These are phyloP conservation scores for Poecilia latipinna DNA, from an alignment of 2,113 vertebrate species.

Conservation along the genomic window DNA sequence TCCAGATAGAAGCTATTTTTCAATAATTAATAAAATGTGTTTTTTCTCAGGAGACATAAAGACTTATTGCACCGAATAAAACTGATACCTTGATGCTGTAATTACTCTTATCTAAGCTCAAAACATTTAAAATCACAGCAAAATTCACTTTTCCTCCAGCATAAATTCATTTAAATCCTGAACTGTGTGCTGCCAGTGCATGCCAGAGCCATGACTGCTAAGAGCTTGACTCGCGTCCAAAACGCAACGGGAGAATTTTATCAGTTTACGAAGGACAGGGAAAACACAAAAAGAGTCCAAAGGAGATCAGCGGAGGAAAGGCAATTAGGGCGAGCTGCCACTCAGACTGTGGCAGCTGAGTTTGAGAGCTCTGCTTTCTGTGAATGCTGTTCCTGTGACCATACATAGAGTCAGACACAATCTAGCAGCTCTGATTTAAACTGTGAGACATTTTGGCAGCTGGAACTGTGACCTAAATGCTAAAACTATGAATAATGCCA, in stretches of 20 bases:
- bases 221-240: constrained; percentile 60
- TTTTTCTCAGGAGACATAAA: neutral
- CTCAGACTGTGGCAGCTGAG: constrained; percentile 63
- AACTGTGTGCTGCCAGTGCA: constrained; percentile 39
- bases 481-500: constrained; percentile 66
- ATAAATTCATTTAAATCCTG: constrained; percentile 5
- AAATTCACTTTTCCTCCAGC: constrained; percentile 29
- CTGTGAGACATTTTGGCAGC: constrained; percentile 72
- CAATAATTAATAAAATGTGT: neutral
- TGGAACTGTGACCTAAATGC: constrained; percentile 68
- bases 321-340: constrained; percentile 55
- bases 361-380: constrained; percentile 58
- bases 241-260: constrained; percentile 67
- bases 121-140: constrained; percentile 17
- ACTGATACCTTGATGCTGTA: constrained; percentile 36
- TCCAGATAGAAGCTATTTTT: neutral
- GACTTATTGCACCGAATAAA: constrained; percentile 2
- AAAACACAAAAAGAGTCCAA: constrained; percentile 1
- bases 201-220: constrained; percentile 66
- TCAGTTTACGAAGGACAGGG: constrained; percentile 40
- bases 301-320: constrained; percentile 14
- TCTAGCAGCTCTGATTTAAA: constrained; percentile 64
- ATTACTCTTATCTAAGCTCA: constrained; percentile 39
- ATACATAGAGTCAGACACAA: constrained; percentile 77
- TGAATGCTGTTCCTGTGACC: constrained; percentile 71